Percentiles rank a stretch among this genome's conserved stretches.
phyloP scores from a whole-genome alignment of 2,797 vertebrate genomes.

The Gymnopithys bicolor region DNA sequence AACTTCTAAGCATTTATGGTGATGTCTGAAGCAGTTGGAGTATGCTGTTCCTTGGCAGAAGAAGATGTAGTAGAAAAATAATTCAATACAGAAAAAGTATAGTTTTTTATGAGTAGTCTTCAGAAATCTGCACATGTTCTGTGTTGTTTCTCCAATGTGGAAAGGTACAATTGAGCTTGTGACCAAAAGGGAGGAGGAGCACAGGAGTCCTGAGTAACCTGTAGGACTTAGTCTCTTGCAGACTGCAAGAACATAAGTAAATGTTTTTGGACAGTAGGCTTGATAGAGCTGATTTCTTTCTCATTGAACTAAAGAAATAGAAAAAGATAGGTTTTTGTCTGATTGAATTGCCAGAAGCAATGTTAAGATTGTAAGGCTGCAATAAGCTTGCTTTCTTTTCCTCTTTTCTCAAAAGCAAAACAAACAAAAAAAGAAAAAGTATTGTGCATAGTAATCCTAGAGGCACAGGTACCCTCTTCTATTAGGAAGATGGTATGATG shows the following conservation, averaged over 20 bases:
- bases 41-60: neutral
- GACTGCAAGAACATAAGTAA: neutral
- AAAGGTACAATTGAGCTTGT: neutral
- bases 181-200: neutral
- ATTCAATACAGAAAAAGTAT: neutral
- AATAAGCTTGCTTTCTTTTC: constrained; percentile 25
- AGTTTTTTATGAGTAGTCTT: neutral
- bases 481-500: neutral
- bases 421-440: neutral
- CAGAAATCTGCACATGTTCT: neutral
- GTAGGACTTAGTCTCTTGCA: neutral
- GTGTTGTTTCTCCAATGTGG: neutral
- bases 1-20: neutral
- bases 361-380: constrained; percentile 9
- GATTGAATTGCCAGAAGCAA: constrained; percentile 26
- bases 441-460: neutral
- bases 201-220: neutral
- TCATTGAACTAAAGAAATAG: neutral
- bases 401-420: neutral
- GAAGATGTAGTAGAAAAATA: neutral
- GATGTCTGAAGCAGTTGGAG: neutral
- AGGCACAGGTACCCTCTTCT: neutral
- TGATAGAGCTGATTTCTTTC: neutral
- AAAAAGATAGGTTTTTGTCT: constrained; percentile 15
- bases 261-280: neutral